Conservation (phyloP, 2,113 vertebrate genomes). For the Daubentonia madagascariensis region DNA sequence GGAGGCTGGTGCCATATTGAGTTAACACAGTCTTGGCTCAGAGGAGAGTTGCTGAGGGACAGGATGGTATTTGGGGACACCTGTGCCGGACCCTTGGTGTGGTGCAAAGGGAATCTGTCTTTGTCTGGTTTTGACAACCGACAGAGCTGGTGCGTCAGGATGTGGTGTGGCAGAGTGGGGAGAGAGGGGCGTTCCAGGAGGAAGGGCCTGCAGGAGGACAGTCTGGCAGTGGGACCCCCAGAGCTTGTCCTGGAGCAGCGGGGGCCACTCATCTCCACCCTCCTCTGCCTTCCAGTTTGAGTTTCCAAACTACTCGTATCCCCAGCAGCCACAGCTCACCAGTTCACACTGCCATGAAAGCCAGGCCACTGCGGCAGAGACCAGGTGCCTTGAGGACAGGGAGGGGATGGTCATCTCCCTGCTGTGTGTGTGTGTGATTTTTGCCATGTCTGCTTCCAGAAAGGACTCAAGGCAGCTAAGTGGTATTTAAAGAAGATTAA, state of each 20-base stretch:
- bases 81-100: rapidly evolving
- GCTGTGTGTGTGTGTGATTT: not conserved
- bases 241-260: not conserved
- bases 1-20: rapidly evolving
- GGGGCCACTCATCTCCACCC: too few species aligned
- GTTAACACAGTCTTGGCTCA: not conserved
- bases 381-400: not conserved
- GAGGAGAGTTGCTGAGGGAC: not conserved
- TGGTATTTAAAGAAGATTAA: not conserved
- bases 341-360: rapidly evolving
- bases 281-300: rapidly evolving
- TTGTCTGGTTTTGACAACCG: not conserved
- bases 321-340: too few species aligned
- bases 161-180: not conserved
- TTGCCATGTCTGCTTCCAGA: not conserved
- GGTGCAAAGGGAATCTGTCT: not conserved
- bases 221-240: rapidly evolving
- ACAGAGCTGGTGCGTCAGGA: not conserved
- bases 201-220: rapidly evolving
- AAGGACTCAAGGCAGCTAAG: not conserved
- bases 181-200: not conserved
- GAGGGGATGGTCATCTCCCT: not conserved
- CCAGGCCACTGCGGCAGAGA: not conserved
- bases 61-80: rapidly evolving
- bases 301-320: not conserved